Evolutionary conservation across 2,797 vertebrate genomes (phyloP).

Genomic region (Oryzias dopingdopingensis): DNA sequence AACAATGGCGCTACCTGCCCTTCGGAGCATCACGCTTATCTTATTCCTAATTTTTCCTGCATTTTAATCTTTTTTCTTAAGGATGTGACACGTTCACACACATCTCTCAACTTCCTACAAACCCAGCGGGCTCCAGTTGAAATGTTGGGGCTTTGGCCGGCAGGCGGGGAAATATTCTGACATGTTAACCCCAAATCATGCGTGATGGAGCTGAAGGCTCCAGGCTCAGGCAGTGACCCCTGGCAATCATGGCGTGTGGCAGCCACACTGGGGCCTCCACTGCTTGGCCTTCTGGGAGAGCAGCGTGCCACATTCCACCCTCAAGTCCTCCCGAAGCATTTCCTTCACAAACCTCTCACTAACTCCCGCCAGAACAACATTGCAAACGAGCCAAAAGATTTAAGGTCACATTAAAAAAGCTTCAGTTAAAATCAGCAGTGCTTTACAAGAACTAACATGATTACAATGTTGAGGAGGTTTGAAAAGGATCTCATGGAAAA

Average conservation of each 20-base stretch:
- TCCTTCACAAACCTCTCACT: constrained; percentile 62
- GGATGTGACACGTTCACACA: constrained; percentile 32
- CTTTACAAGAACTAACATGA: constrained; percentile 71
- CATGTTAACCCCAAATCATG: constrained; percentile 64
- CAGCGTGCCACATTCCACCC: constrained; percentile 60
- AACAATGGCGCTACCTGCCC: constrained; percentile 44
- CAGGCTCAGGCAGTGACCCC: constrained; percentile 59
- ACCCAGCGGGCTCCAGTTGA: constrained; percentile 37
- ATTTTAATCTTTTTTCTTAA: constrained; percentile 43
- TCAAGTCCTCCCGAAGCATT: constrained; percentile 58
- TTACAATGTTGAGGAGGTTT: constrained; percentile 69
- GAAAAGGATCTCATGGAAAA: constrained; percentile 67
- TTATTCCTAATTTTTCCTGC: constrained; percentile 43
- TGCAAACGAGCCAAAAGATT: constrained; percentile 66
- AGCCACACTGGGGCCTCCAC: constrained; percentile 58
- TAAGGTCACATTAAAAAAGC: constrained; percentile 68
- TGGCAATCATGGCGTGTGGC: constrained; percentile 73
- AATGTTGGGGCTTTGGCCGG: constrained; percentile 27
- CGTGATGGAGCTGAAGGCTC: constrained; percentile 46
- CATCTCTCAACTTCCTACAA: constrained; percentile 22
- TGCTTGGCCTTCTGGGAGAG: constrained; percentile 61
- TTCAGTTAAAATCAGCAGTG: constrained; percentile 68
- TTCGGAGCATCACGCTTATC: constrained; percentile 25
- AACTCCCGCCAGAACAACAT: constrained; percentile 63
- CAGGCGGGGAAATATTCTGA: constrained; percentile 49